phyloP scores from a whole-genome alignment of 2,113 vertebrate genomes.

The Stegostoma tigrinum region DNA sequence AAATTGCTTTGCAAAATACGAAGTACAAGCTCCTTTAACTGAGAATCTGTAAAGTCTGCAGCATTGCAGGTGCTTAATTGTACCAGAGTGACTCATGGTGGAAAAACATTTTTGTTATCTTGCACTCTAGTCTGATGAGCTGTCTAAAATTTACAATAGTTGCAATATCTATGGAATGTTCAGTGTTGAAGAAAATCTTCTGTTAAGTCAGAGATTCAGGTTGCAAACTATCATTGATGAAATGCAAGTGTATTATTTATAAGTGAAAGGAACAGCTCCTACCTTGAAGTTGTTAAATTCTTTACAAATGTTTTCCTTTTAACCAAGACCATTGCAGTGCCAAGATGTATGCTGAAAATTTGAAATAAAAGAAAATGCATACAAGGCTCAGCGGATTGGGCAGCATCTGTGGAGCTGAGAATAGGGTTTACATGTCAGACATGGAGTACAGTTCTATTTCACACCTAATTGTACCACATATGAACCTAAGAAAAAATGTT shows the following conservation, averaged over 20 bases:
- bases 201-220: background rate
- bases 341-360: background rate
- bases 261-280: background rate
- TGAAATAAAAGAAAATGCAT: background rate
- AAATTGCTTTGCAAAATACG: background rate
- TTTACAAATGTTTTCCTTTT: background rate
- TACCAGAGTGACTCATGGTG: background rate
- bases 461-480: background rate
- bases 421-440: background rate
- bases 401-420: background rate
- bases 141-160: constrained; percentile 5
- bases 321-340: background rate
- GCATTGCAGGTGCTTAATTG: background rate
- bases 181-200: background rate
- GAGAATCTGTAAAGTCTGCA: background rate
- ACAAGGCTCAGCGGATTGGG: background rate
- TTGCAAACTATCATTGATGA: background rate
- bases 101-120: constrained; percentile 16
- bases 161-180: constrained; percentile 23
- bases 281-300: background rate
- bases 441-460: background rate
- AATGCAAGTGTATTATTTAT: background rate
- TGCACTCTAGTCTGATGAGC: background rate
- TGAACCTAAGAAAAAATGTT: background rate
- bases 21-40: background rate